Evolutionary conservation across 2,888 invertebrate genomes (phyloP).

Genomic region (Mimas tiliae): DNA sequence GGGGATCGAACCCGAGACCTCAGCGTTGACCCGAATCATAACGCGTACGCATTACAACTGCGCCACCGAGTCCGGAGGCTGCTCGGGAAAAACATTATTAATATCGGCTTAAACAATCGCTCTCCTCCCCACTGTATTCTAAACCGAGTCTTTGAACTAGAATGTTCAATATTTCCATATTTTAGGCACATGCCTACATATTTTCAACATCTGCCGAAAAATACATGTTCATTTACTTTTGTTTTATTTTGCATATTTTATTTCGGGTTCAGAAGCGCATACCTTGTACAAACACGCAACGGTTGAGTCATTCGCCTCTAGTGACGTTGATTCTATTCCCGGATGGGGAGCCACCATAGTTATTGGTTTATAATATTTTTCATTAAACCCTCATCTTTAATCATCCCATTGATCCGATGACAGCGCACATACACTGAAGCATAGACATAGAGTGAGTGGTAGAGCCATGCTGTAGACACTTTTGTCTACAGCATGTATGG

Average conservation of each 20-base stretch:
- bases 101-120: background rate
- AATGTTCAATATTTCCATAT: slow-evolving; percentile 19
- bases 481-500: too few relatives aligned
- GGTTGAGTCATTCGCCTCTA: background rate
- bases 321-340: background rate
- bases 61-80: too few relatives aligned
- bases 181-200: slow-evolving; percentile 5
- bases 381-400: too few relatives aligned
- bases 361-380: too few relatives aligned
- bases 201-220: slow-evolving; percentile 7
- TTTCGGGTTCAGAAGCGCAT: background rate
- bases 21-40: too few relatives aligned
- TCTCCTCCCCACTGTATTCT: background rate
- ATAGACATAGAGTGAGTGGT: too few relatives aligned
- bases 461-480: too few relatives aligned
- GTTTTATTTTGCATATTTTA: background rate
- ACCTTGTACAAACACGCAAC: background rate
- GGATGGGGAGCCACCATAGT: background rate
- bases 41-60: too few relatives aligned
- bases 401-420: too few relatives aligned
- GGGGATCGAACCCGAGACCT: too few relatives aligned
- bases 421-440: too few relatives aligned
- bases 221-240: background rate
- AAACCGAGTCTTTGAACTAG: slow-evolving; percentile 16
- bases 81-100: background rate